Percentiles rank a stretch among this genome's conserved stretches.
Evolutionary conservation across 1,140 invertebrate genomes (phyloP).

Genomic region (Muscidifurax raptorellus): DNA sequence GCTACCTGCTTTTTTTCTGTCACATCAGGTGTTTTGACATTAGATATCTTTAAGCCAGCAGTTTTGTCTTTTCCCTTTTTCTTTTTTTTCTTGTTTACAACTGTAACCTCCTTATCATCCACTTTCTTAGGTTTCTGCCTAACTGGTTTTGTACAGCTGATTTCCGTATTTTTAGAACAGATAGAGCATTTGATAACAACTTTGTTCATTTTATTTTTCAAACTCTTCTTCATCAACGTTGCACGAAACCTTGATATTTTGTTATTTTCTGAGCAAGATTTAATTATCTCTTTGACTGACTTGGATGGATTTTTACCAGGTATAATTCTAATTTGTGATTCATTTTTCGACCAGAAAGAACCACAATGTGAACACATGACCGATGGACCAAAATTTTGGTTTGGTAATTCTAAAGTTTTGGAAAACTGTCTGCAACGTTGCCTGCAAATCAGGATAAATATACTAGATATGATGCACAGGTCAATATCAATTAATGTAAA

Average conservation of each 20-base stretch:
- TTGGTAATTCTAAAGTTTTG: constrained; percentile 55
- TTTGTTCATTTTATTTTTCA: constrained; percentile 64
- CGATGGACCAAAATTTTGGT: constrained; percentile 62
- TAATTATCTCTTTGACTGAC: constrained; percentile 57
- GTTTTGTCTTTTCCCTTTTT: constrained; percentile 65
- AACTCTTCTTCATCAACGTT: constrained; percentile 60
- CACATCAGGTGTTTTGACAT: constrained; percentile 22
- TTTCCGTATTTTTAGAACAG: constrained; percentile 60
- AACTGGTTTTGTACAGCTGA: constrained; percentile 62
- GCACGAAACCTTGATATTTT: constrained; percentile 58
- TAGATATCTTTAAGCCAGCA: constrained; percentile 66
- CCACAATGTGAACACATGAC: constrained; percentile 69
- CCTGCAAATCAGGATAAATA: constrained; percentile 58
- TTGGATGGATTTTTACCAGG: constrained; percentile 58
- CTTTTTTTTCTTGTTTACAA: constrained; percentile 62
- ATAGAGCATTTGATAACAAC: constrained; percentile 64
- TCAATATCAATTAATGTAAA: constrained; percentile 6
- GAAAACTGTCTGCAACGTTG: constrained; percentile 56
- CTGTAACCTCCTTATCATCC: constrained; percentile 13
- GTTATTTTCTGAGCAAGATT: constrained; percentile 27
- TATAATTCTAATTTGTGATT: constrained; percentile 60
- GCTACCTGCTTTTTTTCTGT: constrained; percentile 18
- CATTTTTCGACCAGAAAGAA: constrained; percentile 62
- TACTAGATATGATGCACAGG: constrained; percentile 28
- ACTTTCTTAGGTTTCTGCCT: constrained; percentile 50